Evolutionary conservation across 2,113 vertebrate genomes (phyloP), one percentile per base, ranked within the genome.

Genomic region (Chionodraco myersi): DNA sequence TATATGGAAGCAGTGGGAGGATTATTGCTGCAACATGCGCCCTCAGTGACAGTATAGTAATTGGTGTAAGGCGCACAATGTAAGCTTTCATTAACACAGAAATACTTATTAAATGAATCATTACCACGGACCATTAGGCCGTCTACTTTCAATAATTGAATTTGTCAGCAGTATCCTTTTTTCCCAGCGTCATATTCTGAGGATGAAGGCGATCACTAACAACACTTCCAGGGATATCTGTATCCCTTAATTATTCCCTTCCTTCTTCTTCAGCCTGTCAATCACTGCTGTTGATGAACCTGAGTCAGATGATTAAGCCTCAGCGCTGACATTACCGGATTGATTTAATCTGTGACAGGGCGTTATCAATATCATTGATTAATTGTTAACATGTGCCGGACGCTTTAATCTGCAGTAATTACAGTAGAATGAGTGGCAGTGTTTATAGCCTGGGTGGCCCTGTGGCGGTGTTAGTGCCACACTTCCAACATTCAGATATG

Each of bases 101-200:
- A 97, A 97, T 94, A 95, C 96, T 96, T 96, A 95, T 96, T 93
- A 96, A 97, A 97, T 97, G 95, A 97, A 96, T 96, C 96, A 97
- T 99, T 96, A 97, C 93, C 96, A 97, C 95, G 96, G 93, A 93
- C 95, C 96, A 97, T 99, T 98, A 98, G 96, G 95, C 95, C 93
- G 92, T 96, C 96, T 96, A 94, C 96, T 96, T 96, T 94, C 94
- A 94, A 96, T 97, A 98, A 98, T 97, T 97, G 96, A 98, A 96
- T 98, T 98, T 97, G 96, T 97, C 97, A 97, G 96, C 96, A 95
- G 96, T 94, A 94, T 95, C 95, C 96, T 96, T 96, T 97, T 97
- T 97, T 97, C 97, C 94, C 96, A 3, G 94, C 95, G 8, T 82
- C 44, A 16, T 94, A 95, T 96, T 96, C 94, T 94, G 96, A 96